Conservation (phyloP, 2,113 vertebrate genomes). For the Ammodytes marinus region DNA sequence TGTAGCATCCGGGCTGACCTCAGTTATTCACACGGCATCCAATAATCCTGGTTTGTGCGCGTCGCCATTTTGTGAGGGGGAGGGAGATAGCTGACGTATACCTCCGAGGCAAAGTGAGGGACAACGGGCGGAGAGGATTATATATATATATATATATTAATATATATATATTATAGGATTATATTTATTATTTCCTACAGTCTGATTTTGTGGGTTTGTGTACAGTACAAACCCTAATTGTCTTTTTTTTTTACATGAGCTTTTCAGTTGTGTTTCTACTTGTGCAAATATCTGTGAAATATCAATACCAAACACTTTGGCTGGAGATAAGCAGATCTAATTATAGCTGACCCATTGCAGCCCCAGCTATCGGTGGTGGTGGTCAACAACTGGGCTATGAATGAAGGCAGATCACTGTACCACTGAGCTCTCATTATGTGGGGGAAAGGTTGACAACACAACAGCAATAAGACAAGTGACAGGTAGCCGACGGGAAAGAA, state of each 20-base stretch:
- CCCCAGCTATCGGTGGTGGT: not conserved
- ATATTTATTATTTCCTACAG: too few species aligned
- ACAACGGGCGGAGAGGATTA: too few species aligned
- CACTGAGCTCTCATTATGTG: not conserved
- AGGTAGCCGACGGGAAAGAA: not conserved
- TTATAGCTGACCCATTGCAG: constrained; percentile 24
- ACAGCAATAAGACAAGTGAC: not conserved
- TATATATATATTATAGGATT: too few species aligned
- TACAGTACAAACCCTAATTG: too few species aligned
- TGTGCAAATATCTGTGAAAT: constrained; percentile 27
- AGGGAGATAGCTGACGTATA: too few species aligned
- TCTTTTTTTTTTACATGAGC: not conserved
- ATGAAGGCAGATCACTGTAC: not conserved
- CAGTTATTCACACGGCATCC: too few species aligned
- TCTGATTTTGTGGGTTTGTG: too few species aligned
- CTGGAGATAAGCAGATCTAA: constrained; percentile 46
- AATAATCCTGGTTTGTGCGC: too few species aligned
- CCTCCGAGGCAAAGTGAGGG: too few species aligned
- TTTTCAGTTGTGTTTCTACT: constrained; percentile 16
- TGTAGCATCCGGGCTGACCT: too few species aligned
- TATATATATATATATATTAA: too few species aligned
- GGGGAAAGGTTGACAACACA: not conserved
- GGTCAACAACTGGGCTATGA: constrained; percentile 13
- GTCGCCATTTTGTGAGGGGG: too few species aligned
- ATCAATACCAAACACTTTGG: constrained; percentile 12